Evolutionary conservation across 2,888 invertebrate species (phyloP).

Genomic region (Tinea trinotella): DNA sequence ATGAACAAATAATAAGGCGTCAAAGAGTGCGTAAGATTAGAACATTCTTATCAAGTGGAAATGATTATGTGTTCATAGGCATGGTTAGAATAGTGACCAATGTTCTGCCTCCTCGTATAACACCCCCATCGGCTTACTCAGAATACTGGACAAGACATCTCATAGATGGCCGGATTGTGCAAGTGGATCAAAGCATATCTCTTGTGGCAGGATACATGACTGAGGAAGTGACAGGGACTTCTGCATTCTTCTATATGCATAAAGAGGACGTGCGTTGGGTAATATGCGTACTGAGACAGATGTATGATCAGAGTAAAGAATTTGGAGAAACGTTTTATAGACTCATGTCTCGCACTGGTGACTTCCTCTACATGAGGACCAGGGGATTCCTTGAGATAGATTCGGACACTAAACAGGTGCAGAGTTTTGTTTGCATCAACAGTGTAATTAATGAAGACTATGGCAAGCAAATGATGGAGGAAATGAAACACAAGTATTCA

Average conservation of each 20-base stretch:
- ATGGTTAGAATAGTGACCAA: conserved; percentile 77
- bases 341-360: conserved; percentile 84
- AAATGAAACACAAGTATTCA: conserved; percentile 86
- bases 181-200: conserved; percentile 92
- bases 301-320: conserved; percentile 88
- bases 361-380: conserved; percentile 87
- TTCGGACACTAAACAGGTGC: conserved; percentile 80
- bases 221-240: conserved; percentile 89
- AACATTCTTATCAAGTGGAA: conserved; percentile 70
- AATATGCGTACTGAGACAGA: conserved; percentile 88
- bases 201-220: conserved; percentile 91
- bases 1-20: conserved; percentile 60
- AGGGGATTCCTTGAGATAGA: conserved; percentile 89
- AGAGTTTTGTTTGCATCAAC: conserved; percentile 91
- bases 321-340: conserved; percentile 91
- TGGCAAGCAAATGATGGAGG: conserved; percentile 79
- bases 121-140: conserved; percentile 78
- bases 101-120: conserved; percentile 72
- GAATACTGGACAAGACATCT: conserved; percentile 93
- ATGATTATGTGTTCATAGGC: conserved; percentile 79
- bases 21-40: conserved; percentile 67
- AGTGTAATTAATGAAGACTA: conserved; percentile 83
- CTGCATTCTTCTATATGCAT: conserved; percentile 92
- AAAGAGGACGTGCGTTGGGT: conserved; percentile 92
- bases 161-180: conserved; percentile 90